Base-by-base conservation (phyloP, 2,888 invertebrate species). In the Spilosoma lubricipeda region DNA sequence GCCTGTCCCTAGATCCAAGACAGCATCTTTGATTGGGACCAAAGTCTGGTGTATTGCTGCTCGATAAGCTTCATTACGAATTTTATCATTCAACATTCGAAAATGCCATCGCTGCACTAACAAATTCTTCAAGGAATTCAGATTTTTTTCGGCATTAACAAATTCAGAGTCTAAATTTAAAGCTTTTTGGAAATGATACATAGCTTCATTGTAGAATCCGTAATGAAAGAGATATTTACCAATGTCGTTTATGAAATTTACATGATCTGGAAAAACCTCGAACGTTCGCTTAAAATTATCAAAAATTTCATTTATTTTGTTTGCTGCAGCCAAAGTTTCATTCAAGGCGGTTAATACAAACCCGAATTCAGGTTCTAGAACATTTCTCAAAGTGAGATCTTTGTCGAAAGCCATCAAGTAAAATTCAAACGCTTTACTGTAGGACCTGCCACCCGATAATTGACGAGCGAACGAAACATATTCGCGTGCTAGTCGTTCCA, bases 61-160 rank as follows among this genome's bases (percentile, higher is more conserved):
- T 72, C 94, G 93, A 88, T 97, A 98, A 0, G 97, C 96, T 74
- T 94, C 89, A 92, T 98, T 98, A 66, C 98, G 94, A 30, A 91
- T 89, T 76, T 91, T 93, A 89, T 98, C 98, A 93, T 98, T 98
- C 42, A 98, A 91, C 98, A 98, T 98, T 75, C 97, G 94, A 90
- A 97, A 98, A 90, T 98, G 98, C 98, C 98, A 98, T 71, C 98
- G 93, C 77, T 97, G 97, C 66, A 98, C 96, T 75, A 97, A 92
- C 79, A 97, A 92, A 89, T 97, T 97, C 85, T 97, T 97, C 0
- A 97, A 93, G 79, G 97, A 97, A 87, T 97, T 96, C 30, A 97
- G 91, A 89, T 97, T 97, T 87, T 97, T 97, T 85, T 97, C 96
- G 23, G 97, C 97, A 80, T 95, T 94, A 0, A 97, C 94, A 88